Conservation (phyloP, 2,797 vertebrate genomes). For the Cossypha heuglini region DNA sequence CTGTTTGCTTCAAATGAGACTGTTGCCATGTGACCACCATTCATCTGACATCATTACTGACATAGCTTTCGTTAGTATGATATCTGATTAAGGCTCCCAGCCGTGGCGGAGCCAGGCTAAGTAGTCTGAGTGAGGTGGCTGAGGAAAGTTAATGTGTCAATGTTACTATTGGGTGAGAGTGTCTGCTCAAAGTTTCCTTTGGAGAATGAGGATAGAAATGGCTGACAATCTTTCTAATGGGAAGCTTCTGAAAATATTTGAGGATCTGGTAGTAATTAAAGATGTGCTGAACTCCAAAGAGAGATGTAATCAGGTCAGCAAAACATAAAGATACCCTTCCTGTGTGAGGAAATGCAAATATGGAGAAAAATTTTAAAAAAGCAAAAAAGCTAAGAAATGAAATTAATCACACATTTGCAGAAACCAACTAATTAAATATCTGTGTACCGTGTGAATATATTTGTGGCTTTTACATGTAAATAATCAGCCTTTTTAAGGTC, state of each 20-base stretch:
- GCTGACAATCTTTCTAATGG: conserved; percentile 42
- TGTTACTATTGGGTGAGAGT: conserved; percentile 64
- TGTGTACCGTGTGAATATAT: not conserved
- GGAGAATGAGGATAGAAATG: conserved; percentile 35
- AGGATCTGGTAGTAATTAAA: conserved; percentile 19
- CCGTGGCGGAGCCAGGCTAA: conserved; percentile 77
- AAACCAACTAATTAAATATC: not conserved
- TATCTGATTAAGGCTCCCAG: conserved; percentile 78
- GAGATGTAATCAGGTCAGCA: not conserved
- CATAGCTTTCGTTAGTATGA: conserved; percentile 63
- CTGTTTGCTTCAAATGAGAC: conserved; percentile 73
- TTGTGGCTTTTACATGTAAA: not conserved
- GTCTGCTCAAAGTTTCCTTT: conserved; percentile 59
- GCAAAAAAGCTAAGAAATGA: not conserved
- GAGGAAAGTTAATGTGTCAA: conserved; percentile 77
- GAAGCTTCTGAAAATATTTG: conserved; percentile 49
- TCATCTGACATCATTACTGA: conserved; percentile 81
- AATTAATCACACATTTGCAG: not conserved
- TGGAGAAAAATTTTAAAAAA: not conserved
- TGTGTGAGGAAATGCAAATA: not conserved
- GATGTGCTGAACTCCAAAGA: not conserved
- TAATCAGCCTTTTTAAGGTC: not conserved
- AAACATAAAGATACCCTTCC: not conserved
- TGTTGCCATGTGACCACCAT: conserved; percentile 65
- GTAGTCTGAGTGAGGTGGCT: conserved; percentile 70